Evolutionary conservation across 2,113 vertebrate genomes (phyloP).

Genomic region (Chrysochloris asiatica): DNA sequence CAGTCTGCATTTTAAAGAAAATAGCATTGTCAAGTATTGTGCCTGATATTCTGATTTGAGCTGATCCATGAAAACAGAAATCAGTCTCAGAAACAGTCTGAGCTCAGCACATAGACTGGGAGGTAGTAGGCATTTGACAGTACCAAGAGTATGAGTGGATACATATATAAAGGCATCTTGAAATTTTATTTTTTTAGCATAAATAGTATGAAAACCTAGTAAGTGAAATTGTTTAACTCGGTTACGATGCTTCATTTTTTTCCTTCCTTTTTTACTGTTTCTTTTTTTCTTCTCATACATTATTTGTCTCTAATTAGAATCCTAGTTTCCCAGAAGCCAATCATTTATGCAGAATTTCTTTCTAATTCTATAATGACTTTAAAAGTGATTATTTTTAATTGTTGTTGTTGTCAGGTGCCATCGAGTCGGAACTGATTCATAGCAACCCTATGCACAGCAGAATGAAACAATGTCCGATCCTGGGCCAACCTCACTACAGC

Average conservation of each 20-base stretch:
- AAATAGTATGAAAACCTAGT: neutral
- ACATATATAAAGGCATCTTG: neutral
- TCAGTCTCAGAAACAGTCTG: slow-evolving; percentile 50
- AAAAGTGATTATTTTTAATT: neutral
- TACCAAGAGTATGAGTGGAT: neutral
- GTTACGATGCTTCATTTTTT: neutral
- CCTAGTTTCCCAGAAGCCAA: neutral
- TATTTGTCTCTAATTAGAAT: neutral
- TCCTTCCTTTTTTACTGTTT: neutral
- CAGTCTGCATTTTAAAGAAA: slow-evolving; percentile 14
- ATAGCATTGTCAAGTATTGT: slow-evolving; percentile 1
- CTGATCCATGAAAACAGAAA: slow-evolving; percentile 67
- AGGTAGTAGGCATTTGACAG: neutral
- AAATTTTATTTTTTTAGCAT: neutral
- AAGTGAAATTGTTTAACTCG: neutral
- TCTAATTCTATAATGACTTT: neutral
- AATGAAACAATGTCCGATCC: too few relatives aligned
- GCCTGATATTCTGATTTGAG: neutral
- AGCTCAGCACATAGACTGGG: slow-evolving; percentile 62
- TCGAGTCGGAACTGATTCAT: too few relatives aligned
- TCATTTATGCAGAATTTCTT: slow-evolving; percentile 2
- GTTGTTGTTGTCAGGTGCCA: too few relatives aligned
- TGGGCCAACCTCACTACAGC: too few relatives aligned
- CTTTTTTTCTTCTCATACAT: neutral
- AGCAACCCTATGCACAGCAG: too few relatives aligned